Evolutionary conservation across 2,888 invertebrate species (phyloP), one percentile per base, ranked within the genome.

Genomic region (Spisula subtruncata): DNA sequence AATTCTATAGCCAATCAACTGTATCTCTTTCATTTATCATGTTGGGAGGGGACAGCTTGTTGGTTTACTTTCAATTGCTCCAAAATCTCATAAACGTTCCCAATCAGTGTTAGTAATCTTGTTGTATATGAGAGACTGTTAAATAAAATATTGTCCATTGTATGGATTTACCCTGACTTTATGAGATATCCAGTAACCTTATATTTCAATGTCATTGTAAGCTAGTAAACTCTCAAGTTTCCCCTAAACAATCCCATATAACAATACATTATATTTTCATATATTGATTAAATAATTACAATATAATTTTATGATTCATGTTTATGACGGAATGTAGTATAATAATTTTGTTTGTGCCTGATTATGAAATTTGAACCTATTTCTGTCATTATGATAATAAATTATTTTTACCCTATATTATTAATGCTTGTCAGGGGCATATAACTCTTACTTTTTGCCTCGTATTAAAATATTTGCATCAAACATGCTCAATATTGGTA

Each of bases 91-190:
- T 66, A 66, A 66, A 25, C 60, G n/a, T n/a, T 66, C 25, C 10
- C 32, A 75, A 75, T 75, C 75, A 18, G 6, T 60, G 20, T 75
- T 35, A 75, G 25, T 25, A 18, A 75, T 75, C 75, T 18, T 35
- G 75, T 75, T 75, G 32, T 75, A 75, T 35, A 75, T 32, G 16
- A 18, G 75, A 25, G 75, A 18, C 32, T 75, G 75, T 75, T 75
- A n/a, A n/a, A n/a, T n/a, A n/a, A n/a, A n/a, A n/a, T n/a, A 75
- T 75, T 75, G 75, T 32, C 41, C 71, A 32, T 32, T 75, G 75
- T 75, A 75, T 75, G 18, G 35, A 75, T 32, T 75, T 66, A 20
- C 60, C n/a, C 25, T 16, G 41, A 8, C 75, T 75, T 32, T 16
- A 35, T 75, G 75, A 75, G 75, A 35, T 75, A 35, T 32, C 6